Conservation (phyloP, 2,888 invertebrate genomes). For the Thecophora atra region DNA sequence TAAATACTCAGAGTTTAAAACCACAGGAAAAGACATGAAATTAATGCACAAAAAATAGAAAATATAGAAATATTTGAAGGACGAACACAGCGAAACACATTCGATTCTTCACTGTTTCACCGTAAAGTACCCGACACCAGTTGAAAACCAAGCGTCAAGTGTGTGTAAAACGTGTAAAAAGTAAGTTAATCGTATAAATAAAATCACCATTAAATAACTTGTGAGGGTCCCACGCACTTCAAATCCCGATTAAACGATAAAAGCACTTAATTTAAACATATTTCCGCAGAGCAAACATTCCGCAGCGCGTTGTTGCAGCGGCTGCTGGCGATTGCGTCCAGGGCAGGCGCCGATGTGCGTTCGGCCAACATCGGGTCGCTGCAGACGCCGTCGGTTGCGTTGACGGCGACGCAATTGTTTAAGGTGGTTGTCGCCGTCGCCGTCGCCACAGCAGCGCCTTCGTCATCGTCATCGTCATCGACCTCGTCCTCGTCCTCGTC, state of each 20-base stretch:
- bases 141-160: not conserved
- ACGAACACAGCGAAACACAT: not conserved
- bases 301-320: slow-evolving; percentile 32
- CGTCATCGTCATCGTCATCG: slow-evolving; percentile 34
- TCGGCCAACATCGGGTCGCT: slow-evolving; percentile 3
- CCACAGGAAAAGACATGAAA: not conserved
- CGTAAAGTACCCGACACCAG: not conserved
- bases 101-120: not conserved
- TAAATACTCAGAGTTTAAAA: not conserved
- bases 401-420: not conserved
- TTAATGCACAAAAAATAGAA: not conserved
- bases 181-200: not conserved
- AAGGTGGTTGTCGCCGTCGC: slow-evolving; percentile 2
- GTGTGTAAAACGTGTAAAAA: not conserved
- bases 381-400: slow-evolving; percentile 8
- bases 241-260: not conserved
- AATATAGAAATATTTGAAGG: not conserved
- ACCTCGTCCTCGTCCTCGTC: not conserved
- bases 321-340: slow-evolving; percentile 37
- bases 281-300: slow-evolving; percentile 51
- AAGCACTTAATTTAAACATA: slow-evolving; percentile 41
- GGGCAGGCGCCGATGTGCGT: slow-evolving; percentile 30
- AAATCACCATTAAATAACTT: not conserved
- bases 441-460: slow-evolving; percentile 20
- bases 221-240: not conserved